Conservation (phyloP, 2,113 vertebrate species). For the Poecilia latipinna region DNA sequence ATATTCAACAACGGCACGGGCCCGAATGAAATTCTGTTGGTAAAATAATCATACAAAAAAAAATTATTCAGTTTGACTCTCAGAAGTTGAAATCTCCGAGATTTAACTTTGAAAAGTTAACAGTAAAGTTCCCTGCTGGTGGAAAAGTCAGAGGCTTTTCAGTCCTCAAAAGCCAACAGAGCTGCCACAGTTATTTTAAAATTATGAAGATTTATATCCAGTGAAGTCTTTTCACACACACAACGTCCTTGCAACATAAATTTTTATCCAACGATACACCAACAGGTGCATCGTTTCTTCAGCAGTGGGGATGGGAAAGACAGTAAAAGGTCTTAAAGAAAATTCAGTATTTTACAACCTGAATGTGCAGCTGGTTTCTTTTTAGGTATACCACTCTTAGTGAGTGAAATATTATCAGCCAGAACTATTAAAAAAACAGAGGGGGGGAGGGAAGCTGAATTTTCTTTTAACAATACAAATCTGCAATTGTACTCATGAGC, state of each 20-base stretch:
- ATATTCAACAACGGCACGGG: background rate
- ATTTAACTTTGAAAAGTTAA: background rate
- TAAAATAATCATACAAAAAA: too few relatives aligned
- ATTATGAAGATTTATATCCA: background rate
- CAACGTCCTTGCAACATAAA: background rate
- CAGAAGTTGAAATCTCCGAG: background rate
- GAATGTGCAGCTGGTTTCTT: slow-evolving; percentile 41
- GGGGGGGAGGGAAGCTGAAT: slow-evolving; percentile 16
- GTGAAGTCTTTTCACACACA: background rate
- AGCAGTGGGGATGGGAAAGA: slow-evolving; percentile 62
- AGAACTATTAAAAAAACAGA: slow-evolving; percentile 32
- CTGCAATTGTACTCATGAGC: slow-evolving; percentile 75
- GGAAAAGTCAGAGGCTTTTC: too few relatives aligned
- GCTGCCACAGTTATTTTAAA: background rate
- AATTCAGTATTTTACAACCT: slow-evolving; percentile 59
- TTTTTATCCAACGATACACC: background rate
- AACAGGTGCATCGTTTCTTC: slow-evolving; percentile 34
- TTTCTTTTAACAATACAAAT: slow-evolving; percentile 64
- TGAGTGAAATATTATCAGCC: slow-evolving; percentile 45
- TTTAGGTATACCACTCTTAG: slow-evolving; percentile 39
- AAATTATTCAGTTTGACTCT: background rate
- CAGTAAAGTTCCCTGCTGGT: background rate
- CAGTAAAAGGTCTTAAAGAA: slow-evolving; percentile 59
- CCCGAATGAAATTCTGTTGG: background rate
- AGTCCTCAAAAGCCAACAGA: background rate